These are phyloP conservation scores for Rhodinocichla rosea DNA, from an alignment of 2,113 vertebrate species.

Conservation along the genomic window DNA sequence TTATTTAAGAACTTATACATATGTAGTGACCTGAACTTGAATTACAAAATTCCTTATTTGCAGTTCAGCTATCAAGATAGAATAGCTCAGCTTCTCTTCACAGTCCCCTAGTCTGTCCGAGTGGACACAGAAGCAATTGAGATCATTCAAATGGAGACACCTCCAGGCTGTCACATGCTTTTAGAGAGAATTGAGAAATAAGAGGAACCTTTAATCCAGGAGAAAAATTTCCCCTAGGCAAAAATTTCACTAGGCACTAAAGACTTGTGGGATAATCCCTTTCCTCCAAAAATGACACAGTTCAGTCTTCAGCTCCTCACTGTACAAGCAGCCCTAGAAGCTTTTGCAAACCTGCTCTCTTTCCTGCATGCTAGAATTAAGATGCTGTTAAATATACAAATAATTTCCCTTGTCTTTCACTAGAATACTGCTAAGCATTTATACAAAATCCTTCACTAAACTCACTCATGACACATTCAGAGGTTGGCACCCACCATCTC, in stretches of 20 bases:
- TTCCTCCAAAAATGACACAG: not conserved
- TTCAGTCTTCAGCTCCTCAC: not conserved
- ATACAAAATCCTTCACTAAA: not conserved
- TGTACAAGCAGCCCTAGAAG: not conserved
- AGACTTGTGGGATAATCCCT: not conserved
- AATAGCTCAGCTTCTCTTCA: constrained; percentile 5
- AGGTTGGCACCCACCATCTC: not conserved
- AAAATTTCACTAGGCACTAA: not conserved
- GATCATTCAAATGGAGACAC: not conserved
- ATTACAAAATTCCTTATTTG: constrained; percentile 57
- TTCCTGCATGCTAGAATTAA: not conserved
- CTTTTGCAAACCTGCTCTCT: not conserved
- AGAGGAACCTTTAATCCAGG: not conserved
- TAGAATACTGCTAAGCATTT: not conserved
- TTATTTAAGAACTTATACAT: constrained; percentile 49
- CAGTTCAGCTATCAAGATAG: constrained; percentile 32
- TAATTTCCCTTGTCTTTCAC: not conserved
- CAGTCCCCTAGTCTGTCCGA: constrained; percentile 12
- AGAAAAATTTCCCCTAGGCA: constrained; percentile 16
- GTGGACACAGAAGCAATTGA: not conserved
- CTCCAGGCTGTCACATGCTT: not conserved
- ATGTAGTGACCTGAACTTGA: constrained; percentile 12
- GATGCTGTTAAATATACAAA: not conserved
- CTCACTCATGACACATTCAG: not conserved
- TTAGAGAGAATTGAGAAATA: constrained; percentile 7